Evolutionary conservation across 2,113 vertebrate genomes (phyloP), one percentile per base, ranked within the genome.

Genomic region (Otis tarda): DNA sequence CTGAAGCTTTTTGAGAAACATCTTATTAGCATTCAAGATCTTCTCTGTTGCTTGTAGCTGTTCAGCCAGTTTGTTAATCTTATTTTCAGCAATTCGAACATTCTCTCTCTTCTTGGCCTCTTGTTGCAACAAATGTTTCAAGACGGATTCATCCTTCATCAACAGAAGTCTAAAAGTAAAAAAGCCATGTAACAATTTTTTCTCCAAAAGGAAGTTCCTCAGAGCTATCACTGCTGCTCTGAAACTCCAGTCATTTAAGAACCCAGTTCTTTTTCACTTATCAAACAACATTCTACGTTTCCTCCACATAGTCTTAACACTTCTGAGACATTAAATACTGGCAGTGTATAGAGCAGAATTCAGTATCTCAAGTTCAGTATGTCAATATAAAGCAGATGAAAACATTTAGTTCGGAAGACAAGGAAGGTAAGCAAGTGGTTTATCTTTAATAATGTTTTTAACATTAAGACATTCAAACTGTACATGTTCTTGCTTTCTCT

Each of bases 21-120:
- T 97, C 89, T 92, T 98, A 97, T 99, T 99, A 53, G 98, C 99
- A 27, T 89, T 97, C 37, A 98, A 97, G 45, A 99, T 98, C 97
- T 99, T 99, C 96, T 99, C 99, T 0, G 99, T 98, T 37, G 99
- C 99, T 94, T 98, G 98, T 53, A 99, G 98, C 96, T 99, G 99
- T 86, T 99, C 99, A 28, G 98, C 98, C 59, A 99, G 98, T 84
- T 98, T 98, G 90, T 95, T 94, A 83, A 99, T 98, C 87, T 99
- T 99, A 60, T 98, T 97, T 97, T 99, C 99, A 10, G 99, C 98
- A 45, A 98, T 98, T 85, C 98, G 98, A 94, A 99, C 98, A 18
- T 98, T 98, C 94, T 99, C 99, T 35, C 98, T 98, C 95, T 99
- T 99, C 97, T 98, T 99, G 76, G 98, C 98, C 95, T 99, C 99